phyloP scores from a whole-genome alignment of 2,888 invertebrate genomes.

The Agriopis leucophaearia region DNA sequence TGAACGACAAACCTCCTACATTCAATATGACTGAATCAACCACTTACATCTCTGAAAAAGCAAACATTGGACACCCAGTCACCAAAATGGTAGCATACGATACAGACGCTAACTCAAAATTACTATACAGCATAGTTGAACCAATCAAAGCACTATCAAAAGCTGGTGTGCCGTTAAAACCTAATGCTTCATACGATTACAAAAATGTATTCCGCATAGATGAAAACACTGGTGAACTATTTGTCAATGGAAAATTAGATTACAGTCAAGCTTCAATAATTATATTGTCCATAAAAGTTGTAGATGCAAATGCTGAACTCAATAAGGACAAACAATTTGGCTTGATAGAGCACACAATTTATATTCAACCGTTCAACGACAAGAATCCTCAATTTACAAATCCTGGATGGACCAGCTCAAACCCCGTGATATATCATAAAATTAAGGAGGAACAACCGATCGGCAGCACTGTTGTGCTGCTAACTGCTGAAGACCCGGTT shows the following conservation, averaged over 20 bases:
- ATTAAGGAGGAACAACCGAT: conserved; percentile 92
- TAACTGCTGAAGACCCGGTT: conserved; percentile 90
- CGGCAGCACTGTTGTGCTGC: conserved; percentile 89
- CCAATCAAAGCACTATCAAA: conserved; percentile 91
- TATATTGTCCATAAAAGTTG: conserved; percentile 90
- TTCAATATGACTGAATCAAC: conserved; percentile 89
- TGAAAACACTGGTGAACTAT: conserved; percentile 89
- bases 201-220: conserved; percentile 90
- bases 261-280: conserved; percentile 92
- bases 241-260: conserved; percentile 89
- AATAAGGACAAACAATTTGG: conserved; percentile 88
- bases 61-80: conserved; percentile 87
- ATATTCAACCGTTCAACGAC: conserved; percentile 92
- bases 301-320: conserved; percentile 90
- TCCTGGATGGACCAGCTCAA: conserved; percentile 90
- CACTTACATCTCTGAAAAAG: conserved; percentile 90
- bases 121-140: conserved; percentile 90
- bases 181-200: conserved; percentile 87
- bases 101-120: conserved; percentile 89
- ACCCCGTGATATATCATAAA: conserved; percentile 88
- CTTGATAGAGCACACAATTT: conserved; percentile 90
- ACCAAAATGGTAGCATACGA: conserved; percentile 89
- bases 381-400: conserved; percentile 92
- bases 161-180: conserved; percentile 89
- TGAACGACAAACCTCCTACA: conserved; percentile 93